These are phyloP conservation scores for Cataglyphis altisquamis DNA, from an alignment of 2,888 invertebrate genomes.

Conservation along the genomic window DNA sequence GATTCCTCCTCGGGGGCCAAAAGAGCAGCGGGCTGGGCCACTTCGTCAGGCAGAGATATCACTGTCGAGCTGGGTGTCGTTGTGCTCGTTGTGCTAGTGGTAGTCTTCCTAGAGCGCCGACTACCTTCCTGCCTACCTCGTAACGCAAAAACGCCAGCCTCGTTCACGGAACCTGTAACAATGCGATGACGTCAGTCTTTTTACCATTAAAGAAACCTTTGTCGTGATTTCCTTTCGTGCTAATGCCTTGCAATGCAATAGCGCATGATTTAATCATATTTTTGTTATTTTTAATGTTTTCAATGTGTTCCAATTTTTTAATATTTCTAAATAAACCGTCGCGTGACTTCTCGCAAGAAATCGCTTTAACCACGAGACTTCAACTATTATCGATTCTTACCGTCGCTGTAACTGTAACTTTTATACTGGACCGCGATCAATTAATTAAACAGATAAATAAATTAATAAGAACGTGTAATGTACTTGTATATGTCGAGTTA, in stretches of 20 bases:
- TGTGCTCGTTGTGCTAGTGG: slow-evolving; percentile 72
- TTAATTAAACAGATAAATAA: slow-evolving; percentile 15
- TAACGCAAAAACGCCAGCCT: slow-evolving; percentile 83
- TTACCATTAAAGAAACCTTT: slow-evolving; percentile 28
- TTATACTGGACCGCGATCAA: slow-evolving; percentile 14
- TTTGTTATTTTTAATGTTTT: slow-evolving; percentile 1
- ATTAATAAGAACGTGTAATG: slow-evolving; percentile 34
- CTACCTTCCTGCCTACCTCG: slow-evolving; percentile 83
- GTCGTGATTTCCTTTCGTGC: slow-evolving; percentile 45
- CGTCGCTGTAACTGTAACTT: background rate
- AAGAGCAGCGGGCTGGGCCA: slow-evolving; percentile 82
- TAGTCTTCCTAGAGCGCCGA: slow-evolving; percentile 81
- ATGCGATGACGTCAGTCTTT: slow-evolving; percentile 25
- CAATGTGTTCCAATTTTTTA: slow-evolving; percentile 1
- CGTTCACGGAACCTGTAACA: slow-evolving; percentile 83
- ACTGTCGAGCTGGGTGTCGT: slow-evolving; percentile 79
- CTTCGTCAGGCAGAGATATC: slow-evolving; percentile 79
- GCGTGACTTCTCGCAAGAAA: slow-evolving; percentile 27
- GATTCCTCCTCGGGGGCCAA: slow-evolving; percentile 82
- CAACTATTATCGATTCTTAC: slow-evolving; percentile 31
- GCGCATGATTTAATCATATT: background rate
- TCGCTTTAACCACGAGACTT: background rate
- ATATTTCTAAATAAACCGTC: slow-evolving; percentile 21
- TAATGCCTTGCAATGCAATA: background rate
- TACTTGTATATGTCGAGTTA: background rate